These are phyloP conservation scores for Alectura lathami DNA, from an alignment of 2,113 vertebrate species.

Conservation along the genomic window DNA sequence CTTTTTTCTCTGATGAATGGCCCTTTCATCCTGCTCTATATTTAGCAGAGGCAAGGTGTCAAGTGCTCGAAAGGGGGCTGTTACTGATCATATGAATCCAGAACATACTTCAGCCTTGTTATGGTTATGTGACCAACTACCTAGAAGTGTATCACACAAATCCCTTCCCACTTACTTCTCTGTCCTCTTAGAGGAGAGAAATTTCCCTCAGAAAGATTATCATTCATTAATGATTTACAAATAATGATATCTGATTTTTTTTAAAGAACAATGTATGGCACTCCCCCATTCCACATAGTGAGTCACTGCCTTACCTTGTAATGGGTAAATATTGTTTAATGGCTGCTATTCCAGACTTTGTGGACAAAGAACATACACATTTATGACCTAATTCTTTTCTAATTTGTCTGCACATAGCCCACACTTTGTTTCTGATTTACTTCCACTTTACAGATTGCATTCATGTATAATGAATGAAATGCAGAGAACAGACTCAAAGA, in stretches of 20 bases:
- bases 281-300: neutral
- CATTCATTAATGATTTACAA: neutral
- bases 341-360: neutral
- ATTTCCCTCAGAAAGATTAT: neutral
- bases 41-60: neutral
- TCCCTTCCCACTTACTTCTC: neutral
- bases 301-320: neutral
- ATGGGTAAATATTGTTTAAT: neutral
- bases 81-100: neutral
- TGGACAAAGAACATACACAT: neutral
- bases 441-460: neutral
- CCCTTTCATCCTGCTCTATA: neutral
- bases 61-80: neutral
- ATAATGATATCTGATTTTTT: neutral
- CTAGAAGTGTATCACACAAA: neutral
- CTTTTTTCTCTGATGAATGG: neutral
- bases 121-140: neutral
- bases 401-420: neutral
- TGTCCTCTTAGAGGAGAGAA: neutral
- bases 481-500: neutral
- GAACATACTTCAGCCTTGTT: neutral
- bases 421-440: neutral
- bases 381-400: neutral
- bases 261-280: neutral
- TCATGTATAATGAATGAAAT: neutral